These are phyloP conservation scores for Tapirus terrestris DNA, from an alignment of 2,113 vertebrate genomes.

Conservation along the genomic window DNA sequence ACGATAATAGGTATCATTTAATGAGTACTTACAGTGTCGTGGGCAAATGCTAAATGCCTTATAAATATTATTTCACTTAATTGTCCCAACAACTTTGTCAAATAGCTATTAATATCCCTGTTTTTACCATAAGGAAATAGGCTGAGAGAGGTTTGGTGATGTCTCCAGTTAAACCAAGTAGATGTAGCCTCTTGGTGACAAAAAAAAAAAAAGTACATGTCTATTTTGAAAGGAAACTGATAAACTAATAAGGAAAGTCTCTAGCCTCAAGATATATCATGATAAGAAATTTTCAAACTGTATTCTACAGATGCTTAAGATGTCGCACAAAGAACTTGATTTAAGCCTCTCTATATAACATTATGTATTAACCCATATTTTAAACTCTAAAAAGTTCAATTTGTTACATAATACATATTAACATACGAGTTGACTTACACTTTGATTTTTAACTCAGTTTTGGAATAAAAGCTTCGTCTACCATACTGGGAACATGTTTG, in stretches of 20 bases:
- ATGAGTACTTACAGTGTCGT: neutral
- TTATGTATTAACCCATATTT: neutral
- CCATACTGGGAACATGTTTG: neutral
- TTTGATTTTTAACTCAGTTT: conserved; percentile 38
- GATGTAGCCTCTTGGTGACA: neutral
- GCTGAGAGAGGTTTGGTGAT: neutral
- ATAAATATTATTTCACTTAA: conserved; percentile 21
- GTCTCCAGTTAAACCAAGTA: neutral
- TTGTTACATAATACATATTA: neutral
- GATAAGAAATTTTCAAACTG: neutral
- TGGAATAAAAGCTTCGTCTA: neutral
- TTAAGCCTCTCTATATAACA: neutral
- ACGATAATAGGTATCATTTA: conserved; percentile 31
- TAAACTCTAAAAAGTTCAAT: neutral
- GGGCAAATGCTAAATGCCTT: neutral
- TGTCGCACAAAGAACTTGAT: neutral
- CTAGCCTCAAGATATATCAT: neutral
- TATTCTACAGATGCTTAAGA: neutral
- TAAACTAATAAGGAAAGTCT: neutral
- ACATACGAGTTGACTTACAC: neutral
- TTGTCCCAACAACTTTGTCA: neutral
- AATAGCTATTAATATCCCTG: neutral
- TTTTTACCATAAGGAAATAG: neutral
- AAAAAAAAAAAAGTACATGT: neutral
- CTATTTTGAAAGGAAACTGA: conserved; percentile 32